These are phyloP conservation scores for Leucoma salicis DNA, from an alignment of 2,888 invertebrate genomes.

Conservation along the genomic window DNA sequence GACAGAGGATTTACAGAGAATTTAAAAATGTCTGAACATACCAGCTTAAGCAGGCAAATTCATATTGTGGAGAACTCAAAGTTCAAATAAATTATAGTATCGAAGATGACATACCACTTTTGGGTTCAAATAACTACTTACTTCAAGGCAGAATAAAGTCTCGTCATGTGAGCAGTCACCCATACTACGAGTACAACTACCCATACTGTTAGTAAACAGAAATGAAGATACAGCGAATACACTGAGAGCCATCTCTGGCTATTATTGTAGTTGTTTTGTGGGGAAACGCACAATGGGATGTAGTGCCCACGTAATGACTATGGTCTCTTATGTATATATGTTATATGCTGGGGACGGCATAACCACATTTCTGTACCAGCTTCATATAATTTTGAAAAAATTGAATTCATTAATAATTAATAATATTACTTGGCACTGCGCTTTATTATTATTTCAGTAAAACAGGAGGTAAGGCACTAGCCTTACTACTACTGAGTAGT, in stretches of 20 bases:
- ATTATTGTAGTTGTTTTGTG: background rate
- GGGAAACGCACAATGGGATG: background rate
- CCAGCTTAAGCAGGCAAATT: background rate
- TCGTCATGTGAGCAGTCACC: background rate
- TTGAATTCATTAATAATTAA: no score
- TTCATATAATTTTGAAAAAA: no score
- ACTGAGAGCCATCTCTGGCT: background rate
- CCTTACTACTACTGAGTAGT: no score
- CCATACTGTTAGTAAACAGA: background rate
- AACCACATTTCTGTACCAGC: background rate
- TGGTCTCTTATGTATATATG: background rate
- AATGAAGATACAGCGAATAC: background rate
- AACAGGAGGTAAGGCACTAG: no score
- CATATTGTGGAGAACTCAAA: background rate
- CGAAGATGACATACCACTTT: background rate
- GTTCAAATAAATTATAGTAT: background rate
- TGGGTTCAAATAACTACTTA: background rate
- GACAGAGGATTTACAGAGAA: constrained; percentile 1
- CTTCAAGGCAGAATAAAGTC: background rate
- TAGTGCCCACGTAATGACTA: background rate
- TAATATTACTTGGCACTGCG: no score
- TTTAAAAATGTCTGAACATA: background rate
- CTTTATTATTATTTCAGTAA: no score
- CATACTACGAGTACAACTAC: background rate
- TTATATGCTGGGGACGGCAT: background rate